Base-by-base conservation (phyloP, 2,888 invertebrate genomes). In the Portevinia maculata region DNA sequence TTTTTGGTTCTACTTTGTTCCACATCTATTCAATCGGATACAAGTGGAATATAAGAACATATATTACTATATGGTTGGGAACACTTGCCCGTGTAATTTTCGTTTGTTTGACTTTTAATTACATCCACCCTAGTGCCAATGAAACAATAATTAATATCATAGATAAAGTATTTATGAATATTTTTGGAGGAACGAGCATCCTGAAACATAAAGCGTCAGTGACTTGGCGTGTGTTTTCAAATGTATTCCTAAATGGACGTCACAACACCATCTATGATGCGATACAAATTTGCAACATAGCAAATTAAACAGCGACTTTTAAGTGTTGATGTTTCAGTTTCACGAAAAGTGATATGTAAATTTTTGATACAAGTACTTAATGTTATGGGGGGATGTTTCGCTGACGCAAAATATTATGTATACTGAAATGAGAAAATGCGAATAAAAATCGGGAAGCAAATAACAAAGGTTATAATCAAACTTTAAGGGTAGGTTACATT, bases 81-180 rank as follows among this genome's bases (percentile, higher is more conserved):
- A 44, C 44, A 44, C 44, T 30, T 39, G 30, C 19, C 11, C 3
- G 17, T 3, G 39, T 8, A 67, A 52, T 70, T 59, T 59, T 59
- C 59, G 59, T 70, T 64, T 50, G 55, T 59, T 50, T 41, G 50
- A 30, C 70, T 59, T 70, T 70, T 70, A 70, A 70, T 70, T 69
- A 69, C 37, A 57, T n/a, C 13, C 65, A 17, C 37, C 24, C 44
- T 21, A 13, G 9, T n/a, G 8, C 7, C 13, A 15, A 5, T 15
- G 28, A 34, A 44, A 24, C 19, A 62, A 53, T 62, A 71, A 71
- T 62, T 62, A 62, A 71, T 53, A 44, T 71, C 71, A 62, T 71
- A 71, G n/a, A n/a, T n/a, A n/a, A 71, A 71, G 53, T 55, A 71
- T 71, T 71, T 71, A 71, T 62, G 62, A 71, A 53, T 53, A 44